Percentiles rank a stretch among this genome's conserved stretches.
Conservation (phyloP, 1,140 invertebrate species). For the Aphelenchoides avenae region DNA sequence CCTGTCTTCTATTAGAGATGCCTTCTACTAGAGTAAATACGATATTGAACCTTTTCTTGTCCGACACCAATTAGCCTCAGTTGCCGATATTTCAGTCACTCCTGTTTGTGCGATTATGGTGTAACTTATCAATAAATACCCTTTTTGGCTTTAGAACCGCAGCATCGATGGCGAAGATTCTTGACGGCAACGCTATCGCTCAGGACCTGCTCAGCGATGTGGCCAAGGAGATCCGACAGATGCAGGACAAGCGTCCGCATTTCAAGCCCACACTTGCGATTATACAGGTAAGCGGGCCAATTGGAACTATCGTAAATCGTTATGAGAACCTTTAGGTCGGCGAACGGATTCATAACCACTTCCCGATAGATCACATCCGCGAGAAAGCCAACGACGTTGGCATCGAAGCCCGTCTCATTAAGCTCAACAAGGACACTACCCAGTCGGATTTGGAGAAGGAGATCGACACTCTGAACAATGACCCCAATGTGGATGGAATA, state of each 20-base stretch:
- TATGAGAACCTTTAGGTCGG: no score
- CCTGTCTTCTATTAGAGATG: no score
- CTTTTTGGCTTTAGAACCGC: no score
- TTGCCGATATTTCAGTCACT: no score
- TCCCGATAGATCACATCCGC: no score
- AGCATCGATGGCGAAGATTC: constrained; percentile 52
- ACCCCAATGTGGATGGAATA: constrained; percentile 47
- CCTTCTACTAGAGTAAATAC: no score
- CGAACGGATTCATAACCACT: no score
- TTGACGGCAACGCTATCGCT: constrained; percentile 53
- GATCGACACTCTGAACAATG: constrained; percentile 44
- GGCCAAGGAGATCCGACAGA: constrained; percentile 25
- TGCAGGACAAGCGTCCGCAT: constrained; percentile 37
- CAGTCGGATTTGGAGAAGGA: constrained; percentile 68
- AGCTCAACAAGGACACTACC: constrained; percentile 75
- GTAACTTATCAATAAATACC: no score
- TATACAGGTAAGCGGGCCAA: constrained; percentile 56
- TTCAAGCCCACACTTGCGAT: constrained; percentile 49
- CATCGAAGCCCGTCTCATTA: constrained; percentile 74
- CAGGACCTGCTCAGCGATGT: constrained; percentile 45
- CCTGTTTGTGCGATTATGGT: no score
- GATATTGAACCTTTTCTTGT: no score
- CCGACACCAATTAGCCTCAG: no score
- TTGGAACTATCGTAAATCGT: no score
- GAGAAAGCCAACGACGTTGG: constrained; percentile 83